Evolutionary conservation across 2,888 invertebrate genomes (phyloP), one percentile per base, ranked within the genome.

Genomic region (Sepioteuthis lessoniana): DNA sequence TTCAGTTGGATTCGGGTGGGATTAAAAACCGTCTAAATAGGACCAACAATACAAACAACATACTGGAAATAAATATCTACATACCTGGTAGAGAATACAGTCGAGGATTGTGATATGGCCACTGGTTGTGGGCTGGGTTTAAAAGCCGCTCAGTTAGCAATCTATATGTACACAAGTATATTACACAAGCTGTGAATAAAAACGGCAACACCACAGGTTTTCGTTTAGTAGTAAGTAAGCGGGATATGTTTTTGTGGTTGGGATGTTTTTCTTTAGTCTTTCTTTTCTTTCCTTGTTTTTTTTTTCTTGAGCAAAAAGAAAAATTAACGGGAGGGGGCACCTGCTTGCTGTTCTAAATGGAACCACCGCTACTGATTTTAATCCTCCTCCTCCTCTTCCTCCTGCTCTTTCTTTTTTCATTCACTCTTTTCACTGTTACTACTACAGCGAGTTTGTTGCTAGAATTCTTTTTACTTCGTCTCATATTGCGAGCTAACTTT

Each of bases 91-190:
- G 76, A 76, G 76, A 76, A n/a, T n/a, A n/a, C n/a, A 76, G 76
- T 76, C 76, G 55, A 76, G 76, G 76, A 35, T 76, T 35, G n/a
- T 76, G 76, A 76, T 76, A 76, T 76, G 76, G 76, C 76, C 76
- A 76, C 76, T 35, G 76, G 76, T 76, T 76, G 76, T 60, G 5
- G 60, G 28, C 25, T 8, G 28, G 31, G 28, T 28, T 60, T 60
- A 60, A 35, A 76, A 76, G 76, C n/a, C 76, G 76, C 13, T n/a
- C 76, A n/a, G n/a, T 76, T 76, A n/a, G n/a, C 76, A 76, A 76
- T 76, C 76, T n/a, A 55, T 55, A 55, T 55, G 55, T 55, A 76
- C 76, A 55, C 28, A 76, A 35, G 19, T 76, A 76, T 55, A 16
- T 21, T n/a, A 76, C 10, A 35, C n/a, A 31, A 76, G 31, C 28